phyloP scores from a whole-genome alignment of 2,888 invertebrate genomes.

The Zhengitettix transpicula region DNA sequence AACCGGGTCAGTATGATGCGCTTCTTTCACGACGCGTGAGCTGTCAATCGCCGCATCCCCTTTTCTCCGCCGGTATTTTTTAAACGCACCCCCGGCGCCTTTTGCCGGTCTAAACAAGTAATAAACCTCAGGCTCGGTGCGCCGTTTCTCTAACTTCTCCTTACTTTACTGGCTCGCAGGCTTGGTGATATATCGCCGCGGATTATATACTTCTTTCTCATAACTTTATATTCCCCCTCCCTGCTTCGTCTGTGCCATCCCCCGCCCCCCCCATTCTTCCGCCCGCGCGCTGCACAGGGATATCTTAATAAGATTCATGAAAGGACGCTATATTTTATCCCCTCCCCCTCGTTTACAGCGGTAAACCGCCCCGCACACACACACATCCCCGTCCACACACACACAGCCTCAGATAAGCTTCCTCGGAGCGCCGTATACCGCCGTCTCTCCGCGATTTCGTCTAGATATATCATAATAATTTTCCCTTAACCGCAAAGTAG shows the following conservation, averaged over 20 bases:
- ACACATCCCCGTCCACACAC: constrained; percentile 6
- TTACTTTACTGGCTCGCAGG: background rate
- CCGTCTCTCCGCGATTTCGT: constrained; percentile 25
- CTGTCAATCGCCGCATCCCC: too few species aligned
- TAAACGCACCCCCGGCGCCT: too few species aligned
- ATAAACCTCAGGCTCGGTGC: background rate
- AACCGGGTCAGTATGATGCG: too few species aligned
- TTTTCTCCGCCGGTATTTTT: too few species aligned
- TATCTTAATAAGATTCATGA: constrained; percentile 73
- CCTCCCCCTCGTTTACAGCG: constrained; percentile 25
- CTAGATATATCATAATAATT: constrained; percentile 35
- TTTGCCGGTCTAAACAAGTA: background rate
- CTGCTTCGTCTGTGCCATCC: constrained; percentile 12
- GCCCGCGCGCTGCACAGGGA: constrained; percentile 24
- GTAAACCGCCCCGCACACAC: constrained; percentile 11
- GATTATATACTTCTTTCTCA: constrained; percentile 33
- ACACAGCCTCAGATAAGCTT: constrained; percentile 20
- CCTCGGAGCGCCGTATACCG: constrained; percentile 12
- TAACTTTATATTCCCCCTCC: constrained; percentile 28
- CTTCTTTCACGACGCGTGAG: too few species aligned
- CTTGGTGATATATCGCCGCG: constrained; percentile 10
- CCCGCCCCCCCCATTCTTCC: constrained; percentile 15
- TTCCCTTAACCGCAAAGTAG: constrained; percentile 11
- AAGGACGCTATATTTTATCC: constrained; percentile 65
- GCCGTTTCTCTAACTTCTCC: background rate